Conservation (phyloP, 1,140 invertebrate species). For the Harlomillsia oculata region DNA sequence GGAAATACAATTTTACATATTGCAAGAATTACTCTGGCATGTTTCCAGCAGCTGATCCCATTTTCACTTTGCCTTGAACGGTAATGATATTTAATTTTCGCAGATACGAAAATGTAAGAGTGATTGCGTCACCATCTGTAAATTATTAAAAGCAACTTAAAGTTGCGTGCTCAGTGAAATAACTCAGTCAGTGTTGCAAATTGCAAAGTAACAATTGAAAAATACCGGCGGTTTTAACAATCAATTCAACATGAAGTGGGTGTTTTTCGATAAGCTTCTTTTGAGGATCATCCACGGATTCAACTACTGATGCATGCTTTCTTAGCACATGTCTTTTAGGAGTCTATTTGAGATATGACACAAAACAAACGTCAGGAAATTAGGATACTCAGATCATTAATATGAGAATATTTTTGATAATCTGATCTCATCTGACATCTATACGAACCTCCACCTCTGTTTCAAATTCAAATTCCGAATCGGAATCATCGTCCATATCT, state of each 20-base stretch:
- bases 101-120: constrained; percentile 46
- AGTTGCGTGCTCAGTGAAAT: constrained; percentile 4
- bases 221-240: constrained; percentile 48
- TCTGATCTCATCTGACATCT: neutral
- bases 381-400: neutral
- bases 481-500: constrained; percentile 53
- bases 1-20: no score
- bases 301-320: constrained; percentile 27
- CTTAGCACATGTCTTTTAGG: constrained; percentile 13
- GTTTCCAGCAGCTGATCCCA: constrained; percentile 5
- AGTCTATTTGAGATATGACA: constrained; percentile 1
- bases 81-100: constrained; percentile 47
- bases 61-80: constrained; percentile 39
- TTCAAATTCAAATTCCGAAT: constrained; percentile 48
- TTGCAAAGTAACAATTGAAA: neutral
- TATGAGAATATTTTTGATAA: neutral
- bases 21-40: constrained; percentile 8
- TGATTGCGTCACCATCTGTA: constrained; percentile 42
- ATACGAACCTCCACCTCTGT: constrained; percentile 43
- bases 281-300: constrained; percentile 51
- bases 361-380: constrained; percentile 1
- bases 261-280: constrained; percentile 59
- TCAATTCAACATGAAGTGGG: constrained; percentile 57
- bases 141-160: constrained; percentile 32
- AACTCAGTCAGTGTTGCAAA: neutral